Conservation (phyloP, 2,888 invertebrate species). For the Orchestes rusci region DNA sequence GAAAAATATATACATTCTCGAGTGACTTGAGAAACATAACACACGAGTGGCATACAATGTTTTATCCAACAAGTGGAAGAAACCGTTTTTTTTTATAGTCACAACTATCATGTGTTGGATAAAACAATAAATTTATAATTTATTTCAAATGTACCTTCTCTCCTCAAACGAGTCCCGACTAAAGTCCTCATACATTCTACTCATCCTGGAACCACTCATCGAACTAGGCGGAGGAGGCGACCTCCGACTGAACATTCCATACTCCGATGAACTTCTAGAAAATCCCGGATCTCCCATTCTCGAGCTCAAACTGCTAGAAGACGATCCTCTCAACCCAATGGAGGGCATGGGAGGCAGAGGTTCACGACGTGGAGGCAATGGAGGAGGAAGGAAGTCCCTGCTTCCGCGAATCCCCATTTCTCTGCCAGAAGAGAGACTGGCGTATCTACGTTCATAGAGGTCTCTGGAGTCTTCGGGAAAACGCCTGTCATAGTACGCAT, state of each 20-base stretch:
- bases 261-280: slow-evolving; percentile 51
- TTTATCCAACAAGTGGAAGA: not conserved
- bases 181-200: slow-evolving; percentile 80
- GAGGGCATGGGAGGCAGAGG: slow-evolving; percentile 68
- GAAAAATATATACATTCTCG: too few species aligned
- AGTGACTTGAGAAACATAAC: not conserved
- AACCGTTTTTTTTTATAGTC: not conserved
- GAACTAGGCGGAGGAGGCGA: slow-evolving; percentile 61
- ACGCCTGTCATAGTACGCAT: slow-evolving; percentile 75
- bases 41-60: not conserved
- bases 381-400: slow-evolving; percentile 65
- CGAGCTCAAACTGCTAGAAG: slow-evolving; percentile 56
- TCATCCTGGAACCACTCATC: slow-evolving; percentile 40
- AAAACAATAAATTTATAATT: not conserved
- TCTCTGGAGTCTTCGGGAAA: slow-evolving; percentile 69
- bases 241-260: slow-evolving; percentile 76
- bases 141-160: slow-evolving; percentile 54
- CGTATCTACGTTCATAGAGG: slow-evolving; percentile 74
- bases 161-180: slow-evolving; percentile 84
- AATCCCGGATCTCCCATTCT: slow-evolving; percentile 57
- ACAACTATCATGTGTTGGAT: not conserved
- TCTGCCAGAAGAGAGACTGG: slow-evolving; percentile 50
- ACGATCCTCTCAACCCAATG: slow-evolving; percentile 47
- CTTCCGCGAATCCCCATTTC: slow-evolving; percentile 46
- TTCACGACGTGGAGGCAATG: slow-evolving; percentile 62